These are phyloP conservation scores for Diabrotica balteata DNA, from an alignment of 2,888 invertebrate species.

Conservation along the genomic window DNA sequence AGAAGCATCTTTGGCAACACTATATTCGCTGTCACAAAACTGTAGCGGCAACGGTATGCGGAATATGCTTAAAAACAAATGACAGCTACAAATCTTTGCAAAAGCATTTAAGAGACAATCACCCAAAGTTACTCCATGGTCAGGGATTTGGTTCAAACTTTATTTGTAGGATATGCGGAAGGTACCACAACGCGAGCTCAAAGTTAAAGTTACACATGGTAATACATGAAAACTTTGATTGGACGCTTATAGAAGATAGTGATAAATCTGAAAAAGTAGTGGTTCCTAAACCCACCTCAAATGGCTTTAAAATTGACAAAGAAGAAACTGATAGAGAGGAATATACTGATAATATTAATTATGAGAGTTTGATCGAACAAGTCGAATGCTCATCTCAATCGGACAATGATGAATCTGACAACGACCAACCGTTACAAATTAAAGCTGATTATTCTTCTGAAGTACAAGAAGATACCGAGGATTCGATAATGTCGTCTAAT, in stretches of 20 bases:
- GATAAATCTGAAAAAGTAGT: constrained; percentile 15
- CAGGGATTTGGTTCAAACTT: constrained; percentile 66
- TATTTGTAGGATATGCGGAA: constrained; percentile 63
- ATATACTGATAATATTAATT: constrained; percentile 48
- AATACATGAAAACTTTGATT: constrained; percentile 64
- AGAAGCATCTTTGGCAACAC: constrained; percentile 69
- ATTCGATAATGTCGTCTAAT: constrained; percentile 26
- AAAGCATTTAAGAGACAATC: constrained; percentile 55
- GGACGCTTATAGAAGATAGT: constrained; percentile 46
- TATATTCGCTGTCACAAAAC: constrained; percentile 65
- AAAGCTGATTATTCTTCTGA: constrained; percentile 33
- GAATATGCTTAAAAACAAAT: constrained; percentile 67
- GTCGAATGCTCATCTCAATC: constrained; percentile 47
- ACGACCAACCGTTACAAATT: constrained; percentile 13
- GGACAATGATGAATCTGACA: constrained; percentile 39
- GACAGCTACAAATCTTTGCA: constrained; percentile 62
- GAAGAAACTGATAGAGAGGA: constrained; percentile 45
- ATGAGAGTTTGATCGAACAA: constrained; percentile 56
- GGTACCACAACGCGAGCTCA: constrained; percentile 67
- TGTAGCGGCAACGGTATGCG: constrained; percentile 67
- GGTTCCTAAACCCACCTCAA: constrained; percentile 23
- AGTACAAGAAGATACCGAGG: constrained; percentile 38
- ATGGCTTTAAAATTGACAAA: constrained; percentile 39
- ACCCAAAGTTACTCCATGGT: constrained; percentile 62
- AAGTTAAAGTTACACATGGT: constrained; percentile 66